Evolutionary conservation across 2,797 vertebrate genomes (phyloP).

Genomic region (Acipenser ruthenus): DNA sequence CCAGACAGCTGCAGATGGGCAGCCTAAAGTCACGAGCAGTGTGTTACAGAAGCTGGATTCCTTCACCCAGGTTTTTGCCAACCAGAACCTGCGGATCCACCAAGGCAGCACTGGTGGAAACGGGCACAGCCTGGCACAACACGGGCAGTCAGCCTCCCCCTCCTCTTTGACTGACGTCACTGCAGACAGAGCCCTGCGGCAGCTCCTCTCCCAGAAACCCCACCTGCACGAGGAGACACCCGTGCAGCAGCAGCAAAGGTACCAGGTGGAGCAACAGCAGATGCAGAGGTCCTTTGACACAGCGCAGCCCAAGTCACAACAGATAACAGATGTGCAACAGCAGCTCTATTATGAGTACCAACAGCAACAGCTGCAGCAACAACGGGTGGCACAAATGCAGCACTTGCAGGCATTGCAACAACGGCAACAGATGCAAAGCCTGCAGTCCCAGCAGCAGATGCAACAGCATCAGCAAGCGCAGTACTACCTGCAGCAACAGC

Average conservation of each 20-base stretch:
- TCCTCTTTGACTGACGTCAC: conserved; percentile 43
- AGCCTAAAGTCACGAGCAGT: conserved; percentile 59
- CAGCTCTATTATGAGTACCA: conserved; percentile 40
- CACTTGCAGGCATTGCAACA: conserved; percentile 53
- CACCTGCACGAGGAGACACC: conserved; percentile 50
- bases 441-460: conserved; percentile 56
- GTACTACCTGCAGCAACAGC: conserved; percentile 40
- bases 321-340: conserved; percentile 26
- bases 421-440: conserved; percentile 50
- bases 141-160: conserved; percentile 17
- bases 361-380: conserved; percentile 35
- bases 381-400: conserved; percentile 41
- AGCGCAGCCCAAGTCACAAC: conserved; percentile 55
- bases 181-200: conserved; percentile 58
- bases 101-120: conserved; percentile 46
- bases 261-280: conserved; percentile 21
- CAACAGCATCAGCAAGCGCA: conserved; percentile 41
- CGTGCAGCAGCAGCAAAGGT: conserved; percentile 41
- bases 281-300: conserved; percentile 57
- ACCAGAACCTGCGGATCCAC: conserved; percentile 64
- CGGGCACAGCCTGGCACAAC: conserved; percentile 7
- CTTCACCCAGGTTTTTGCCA: conserved; percentile 74
- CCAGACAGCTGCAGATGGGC: conserved; percentile 48
- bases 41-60: conserved; percentile 73
- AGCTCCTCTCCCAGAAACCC: conserved; percentile 63